phyloP scores from a whole-genome alignment of 2,888 invertebrate species.

The Pedicia rivosa region DNA sequence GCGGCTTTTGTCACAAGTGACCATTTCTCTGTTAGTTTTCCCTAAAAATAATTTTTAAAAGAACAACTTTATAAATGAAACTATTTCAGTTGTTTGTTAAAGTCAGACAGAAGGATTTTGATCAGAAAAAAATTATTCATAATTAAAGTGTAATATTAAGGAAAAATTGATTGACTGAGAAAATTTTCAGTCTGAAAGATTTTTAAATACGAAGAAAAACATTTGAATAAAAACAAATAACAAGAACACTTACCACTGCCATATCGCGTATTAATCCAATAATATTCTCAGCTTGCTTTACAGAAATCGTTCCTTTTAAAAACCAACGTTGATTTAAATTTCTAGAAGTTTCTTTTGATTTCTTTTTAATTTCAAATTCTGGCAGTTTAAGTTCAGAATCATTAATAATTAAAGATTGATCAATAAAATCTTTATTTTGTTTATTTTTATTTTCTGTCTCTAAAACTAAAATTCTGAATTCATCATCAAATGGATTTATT shows the following conservation, averaged over 20 bases:
- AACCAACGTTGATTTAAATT: conserved; percentile 53
- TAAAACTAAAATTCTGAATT: not conserved
- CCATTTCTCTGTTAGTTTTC: conserved; percentile 74
- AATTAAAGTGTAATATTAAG: no score
- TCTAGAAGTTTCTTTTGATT: conserved; percentile 17
- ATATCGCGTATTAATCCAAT: conserved; percentile 80
- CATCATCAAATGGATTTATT: not conserved
- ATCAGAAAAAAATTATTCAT: no score
- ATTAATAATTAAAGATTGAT: no score
- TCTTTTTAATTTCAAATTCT: conserved; percentile 12
- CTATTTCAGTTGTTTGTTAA: no score
- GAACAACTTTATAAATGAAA: no score
- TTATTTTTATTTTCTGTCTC: not conserved
- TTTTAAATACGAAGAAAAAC: not conserved
- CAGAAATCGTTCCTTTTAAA: conserved; percentile 66
- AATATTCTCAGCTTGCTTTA: conserved; percentile 76
- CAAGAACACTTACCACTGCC: conserved; percentile 57
- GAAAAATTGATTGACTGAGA: no score
- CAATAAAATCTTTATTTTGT: not conserved
- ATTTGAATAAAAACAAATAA: conserved; percentile 3
- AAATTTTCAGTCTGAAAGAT: no score
- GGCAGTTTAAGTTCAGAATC: no score
- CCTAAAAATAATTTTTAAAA: conserved; percentile 45
- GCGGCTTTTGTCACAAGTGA: conserved; percentile 73
- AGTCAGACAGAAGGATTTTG: conserved; percentile 3